Conservation (phyloP, 2,797 vertebrate species). For the Typhlichthys subterraneus region DNA sequence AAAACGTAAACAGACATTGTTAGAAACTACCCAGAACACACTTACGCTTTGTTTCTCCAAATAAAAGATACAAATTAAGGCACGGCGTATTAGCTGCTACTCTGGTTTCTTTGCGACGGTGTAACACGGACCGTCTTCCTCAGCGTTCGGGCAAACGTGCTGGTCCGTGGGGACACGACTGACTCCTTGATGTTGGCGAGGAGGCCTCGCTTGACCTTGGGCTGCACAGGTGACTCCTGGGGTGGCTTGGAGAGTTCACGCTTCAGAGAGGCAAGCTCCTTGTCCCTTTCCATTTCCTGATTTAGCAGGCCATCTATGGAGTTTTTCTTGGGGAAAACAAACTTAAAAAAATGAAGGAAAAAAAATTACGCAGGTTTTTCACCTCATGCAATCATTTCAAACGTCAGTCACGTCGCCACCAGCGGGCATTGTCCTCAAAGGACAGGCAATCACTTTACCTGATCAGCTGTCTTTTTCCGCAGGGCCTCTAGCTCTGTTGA, state of each 20-base stretch:
- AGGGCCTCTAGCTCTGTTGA: slow-evolving; percentile 58
- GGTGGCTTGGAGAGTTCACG: slow-evolving; percentile 63
- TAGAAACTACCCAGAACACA: too few species aligned
- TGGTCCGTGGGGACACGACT: slow-evolving; percentile 71
- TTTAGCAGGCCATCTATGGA: slow-evolving; percentile 64
- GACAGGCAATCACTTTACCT: slow-evolving; percentile 53
- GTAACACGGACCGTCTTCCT: slow-evolving; percentile 55
- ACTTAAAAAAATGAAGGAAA: not conserved
- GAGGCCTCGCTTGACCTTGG: slow-evolving; percentile 77
- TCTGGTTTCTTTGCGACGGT: slow-evolving; percentile 51
- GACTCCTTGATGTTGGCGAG: slow-evolving; percentile 84
- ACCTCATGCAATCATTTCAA: too few species aligned
- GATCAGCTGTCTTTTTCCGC: slow-evolving; percentile 49
- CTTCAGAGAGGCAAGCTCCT: slow-evolving; percentile 71
- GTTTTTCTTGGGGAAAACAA: slow-evolving; percentile 64
- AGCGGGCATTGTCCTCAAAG: too few species aligned
- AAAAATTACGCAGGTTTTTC: too few species aligned
- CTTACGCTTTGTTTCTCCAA: too few species aligned
- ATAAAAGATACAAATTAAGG: not conserved
- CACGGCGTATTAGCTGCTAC: not conserved
- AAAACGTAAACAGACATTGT: too few species aligned
- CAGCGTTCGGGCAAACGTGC: slow-evolving; percentile 52
- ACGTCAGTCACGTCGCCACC: too few species aligned
- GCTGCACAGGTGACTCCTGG: slow-evolving; percentile 56
- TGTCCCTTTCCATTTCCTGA: slow-evolving; percentile 73